A percentile compares a stretch with the other conserved stretches of the same genome.
Conservation (phyloP, 1,140 invertebrate species). For the fruit fly (Drosophila melanogaster) region Release_6_plus_ISO1_MT NT_033777.3:19863501-19864000, state of each 20-base stretch:
- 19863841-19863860: conserved; percentile 92
- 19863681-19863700: conserved; percentile 91
- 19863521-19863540: conserved; percentile 95
- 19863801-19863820: conserved; percentile 93
- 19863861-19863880: conserved; percentile 94
- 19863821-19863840: conserved; percentile 87
- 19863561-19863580: conserved; percentile 91
- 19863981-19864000: conserved; percentile 57
- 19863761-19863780: conserved; percentile 93
- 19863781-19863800: conserved; percentile 92
- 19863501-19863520: conserved; percentile 94
- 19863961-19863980: conserved; percentile 46
- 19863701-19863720: conserved; percentile 91
- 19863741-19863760: conserved; percentile 89
- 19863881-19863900: conserved; percentile 90
- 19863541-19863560: conserved; percentile 87
- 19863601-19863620: conserved; percentile 88
- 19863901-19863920: conserved; percentile 86
- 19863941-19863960: conserved; percentile 58
- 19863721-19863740: conserved; percentile 86
- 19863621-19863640: conserved; percentile 87
- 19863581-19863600: conserved; percentile 88
- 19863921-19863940: conserved; percentile 61
- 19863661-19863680: conserved; percentile 95
- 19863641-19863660: conserved; percentile 91